Evolutionary conservation across 2,888 invertebrate species (phyloP).

Genomic region (Nasonovia ribisnigri): DNA sequence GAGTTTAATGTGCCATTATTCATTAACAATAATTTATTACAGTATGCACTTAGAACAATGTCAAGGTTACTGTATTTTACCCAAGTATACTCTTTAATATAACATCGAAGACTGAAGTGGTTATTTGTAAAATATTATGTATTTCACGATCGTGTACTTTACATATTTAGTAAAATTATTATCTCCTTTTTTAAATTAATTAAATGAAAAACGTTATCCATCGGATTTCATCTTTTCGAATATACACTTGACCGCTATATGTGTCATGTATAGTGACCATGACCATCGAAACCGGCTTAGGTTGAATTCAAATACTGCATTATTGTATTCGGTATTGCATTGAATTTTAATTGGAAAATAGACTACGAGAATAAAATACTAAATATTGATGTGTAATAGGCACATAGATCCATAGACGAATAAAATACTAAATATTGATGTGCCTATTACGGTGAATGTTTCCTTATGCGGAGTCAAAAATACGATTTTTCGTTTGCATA

Average conservation of each 20-base stretch:
- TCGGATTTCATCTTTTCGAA: neutral
- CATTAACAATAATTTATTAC: conserved; percentile 33
- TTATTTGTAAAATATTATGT: neutral
- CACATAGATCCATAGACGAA: neutral
- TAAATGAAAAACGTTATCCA: neutral
- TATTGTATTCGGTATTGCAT: too few relatives aligned
- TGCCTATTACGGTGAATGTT: neutral
- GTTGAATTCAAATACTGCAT: neutral
- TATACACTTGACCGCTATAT: neutral
- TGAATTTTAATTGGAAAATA: neutral
- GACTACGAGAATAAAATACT: neutral
- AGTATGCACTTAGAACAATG: neutral
- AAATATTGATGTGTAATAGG: neutral
- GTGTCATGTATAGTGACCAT: conserved; percentile 1
- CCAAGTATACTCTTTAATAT: conserved; percentile 5
- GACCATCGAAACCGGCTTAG: neutral
- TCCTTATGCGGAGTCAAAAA: neutral
- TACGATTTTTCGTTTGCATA: neutral
- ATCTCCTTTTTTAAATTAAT: neutral
- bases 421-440: neutral
- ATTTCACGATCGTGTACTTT: neutral
- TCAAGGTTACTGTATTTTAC: conserved; percentile 32
- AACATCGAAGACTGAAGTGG: neutral
- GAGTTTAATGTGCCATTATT: neutral
- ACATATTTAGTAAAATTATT: neutral